These are phyloP conservation scores for Chaitophorus viminalis DNA, from an alignment of 2,888 invertebrate genomes.

Conservation along the genomic window DNA sequence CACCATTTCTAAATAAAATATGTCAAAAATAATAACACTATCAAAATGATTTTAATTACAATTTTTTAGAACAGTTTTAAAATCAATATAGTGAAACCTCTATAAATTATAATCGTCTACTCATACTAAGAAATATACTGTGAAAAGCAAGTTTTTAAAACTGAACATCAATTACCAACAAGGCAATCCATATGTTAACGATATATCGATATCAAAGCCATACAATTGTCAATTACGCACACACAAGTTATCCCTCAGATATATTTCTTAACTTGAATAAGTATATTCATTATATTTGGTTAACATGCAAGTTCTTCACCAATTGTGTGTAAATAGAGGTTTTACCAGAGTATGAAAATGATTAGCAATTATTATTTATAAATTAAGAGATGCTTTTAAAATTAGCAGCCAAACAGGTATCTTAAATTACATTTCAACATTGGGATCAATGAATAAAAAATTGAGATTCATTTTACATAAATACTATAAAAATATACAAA, in stretches of 20 bases:
- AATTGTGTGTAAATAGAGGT: not conserved
- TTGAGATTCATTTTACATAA: not conserved
- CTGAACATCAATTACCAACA: not conserved
- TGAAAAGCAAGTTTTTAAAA: not conserved
- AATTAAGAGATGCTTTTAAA: not conserved
- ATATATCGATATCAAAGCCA: too few species aligned
- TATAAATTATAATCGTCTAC: too few species aligned
- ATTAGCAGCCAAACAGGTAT: not conserved
- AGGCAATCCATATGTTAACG: not conserved
- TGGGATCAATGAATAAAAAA: not conserved
- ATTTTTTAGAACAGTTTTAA: not conserved
- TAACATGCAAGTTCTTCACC: too few species aligned
- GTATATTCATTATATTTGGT: not conserved
- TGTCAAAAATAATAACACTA: not conserved
- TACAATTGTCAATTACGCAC: too few species aligned
- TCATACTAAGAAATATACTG: too few species aligned
- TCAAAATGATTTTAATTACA: not conserved
- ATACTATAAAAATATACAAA: conserved; percentile 9
- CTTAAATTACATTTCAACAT: not conserved
- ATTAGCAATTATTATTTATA: not conserved
- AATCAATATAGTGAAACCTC: not conserved
- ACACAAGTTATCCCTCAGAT: too few species aligned
- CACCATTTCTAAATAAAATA: not conserved
- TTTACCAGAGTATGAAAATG: not conserved
- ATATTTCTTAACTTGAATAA: too few species aligned